Evolutionary conservation across 1,140 invertebrate genomes (phyloP).

Genomic region (Pseudomyrmex dendroicus): DNA sequence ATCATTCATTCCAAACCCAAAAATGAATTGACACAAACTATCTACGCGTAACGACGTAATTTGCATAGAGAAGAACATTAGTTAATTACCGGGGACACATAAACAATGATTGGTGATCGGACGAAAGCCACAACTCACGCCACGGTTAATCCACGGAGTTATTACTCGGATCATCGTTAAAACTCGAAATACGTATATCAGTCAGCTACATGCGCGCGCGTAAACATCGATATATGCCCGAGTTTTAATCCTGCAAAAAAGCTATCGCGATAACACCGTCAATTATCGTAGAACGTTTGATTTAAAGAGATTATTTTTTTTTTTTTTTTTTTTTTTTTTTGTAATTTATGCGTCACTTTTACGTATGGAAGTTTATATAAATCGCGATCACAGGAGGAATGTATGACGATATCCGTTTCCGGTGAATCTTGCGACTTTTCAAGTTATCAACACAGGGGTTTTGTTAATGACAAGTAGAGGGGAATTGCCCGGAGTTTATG

Average conservation of each 20-base stretch:
- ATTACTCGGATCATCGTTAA: conserved; percentile 85
- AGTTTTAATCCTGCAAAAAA: conserved; percentile 67
- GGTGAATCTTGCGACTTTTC: conserved; percentile 84
- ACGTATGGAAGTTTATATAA: conserved; percentile 15
- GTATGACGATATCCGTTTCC: conserved; percentile 53
- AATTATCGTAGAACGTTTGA: conserved; percentile 29
- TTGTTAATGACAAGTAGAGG: conserved; percentile 85
- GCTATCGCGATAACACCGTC: conserved; percentile 38
- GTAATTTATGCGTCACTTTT: conserved; percentile 46
- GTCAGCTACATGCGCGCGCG: conserved; percentile 73
- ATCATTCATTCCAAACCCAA: conserved; percentile 33
- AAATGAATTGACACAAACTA: conserved; percentile 36
- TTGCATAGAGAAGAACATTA: conserved; percentile 85
- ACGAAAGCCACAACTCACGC: conserved; percentile 81
- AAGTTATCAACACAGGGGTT: conserved; percentile 84
- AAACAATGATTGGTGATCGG: conserved; percentile 85
- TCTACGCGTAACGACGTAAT: conserved; percentile 75
- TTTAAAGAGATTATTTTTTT: conserved; percentile 40
- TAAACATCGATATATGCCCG: conserved; percentile 52
- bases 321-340: neutral
- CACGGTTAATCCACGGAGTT: conserved; percentile 82
- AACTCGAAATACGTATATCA: conserved; percentile 82
- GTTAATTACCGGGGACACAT: conserved; percentile 84
- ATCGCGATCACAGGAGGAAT: conserved; percentile 12
- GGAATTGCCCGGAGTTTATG: conserved; percentile 81